These are phyloP conservation scores for Apantesis nais DNA, from an alignment of 2,888 invertebrate species.

Conservation along the genomic window DNA sequence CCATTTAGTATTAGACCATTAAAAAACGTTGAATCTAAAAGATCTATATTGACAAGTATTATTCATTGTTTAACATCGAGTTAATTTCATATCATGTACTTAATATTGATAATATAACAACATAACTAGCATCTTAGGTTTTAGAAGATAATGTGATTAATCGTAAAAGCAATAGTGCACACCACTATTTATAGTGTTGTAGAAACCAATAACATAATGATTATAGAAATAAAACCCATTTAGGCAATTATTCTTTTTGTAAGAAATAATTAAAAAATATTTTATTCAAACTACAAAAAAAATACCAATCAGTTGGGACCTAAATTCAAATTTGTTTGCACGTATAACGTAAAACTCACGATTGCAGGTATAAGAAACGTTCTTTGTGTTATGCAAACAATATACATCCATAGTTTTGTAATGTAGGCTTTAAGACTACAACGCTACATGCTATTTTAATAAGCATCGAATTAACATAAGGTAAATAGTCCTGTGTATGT, in stretches of 20 bases:
- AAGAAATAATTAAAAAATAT: no score
- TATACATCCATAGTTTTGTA: conserved; percentile 36
- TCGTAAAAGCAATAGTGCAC: background rate
- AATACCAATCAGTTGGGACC: background rate
- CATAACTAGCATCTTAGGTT: background rate
- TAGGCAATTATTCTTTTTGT: no score
- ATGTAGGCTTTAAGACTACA: conserved; percentile 43
- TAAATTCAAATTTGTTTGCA: background rate
- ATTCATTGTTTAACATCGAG: conserved; percentile 33
- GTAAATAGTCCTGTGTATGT: conserved; percentile 12
- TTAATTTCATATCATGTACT: conserved; percentile 10
- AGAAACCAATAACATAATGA: background rate
- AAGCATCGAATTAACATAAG: conserved; percentile 10
- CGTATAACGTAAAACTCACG: background rate
- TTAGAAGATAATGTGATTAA: background rate
- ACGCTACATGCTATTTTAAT: conserved; percentile 22
- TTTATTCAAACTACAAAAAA: background rate
- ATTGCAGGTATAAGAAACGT: conserved; percentile 7
- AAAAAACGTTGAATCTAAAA: conserved; percentile 25
- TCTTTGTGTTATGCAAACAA: conserved; percentile 22
- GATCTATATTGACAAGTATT: conserved; percentile 46
- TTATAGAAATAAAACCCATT: background rate
- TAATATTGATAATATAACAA: background rate
- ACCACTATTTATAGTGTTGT: background rate
- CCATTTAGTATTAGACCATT: conserved; percentile 25